phyloP scores from a whole-genome alignment of 1,140 invertebrate genomes.

The Cotesia glomerata region DNA sequence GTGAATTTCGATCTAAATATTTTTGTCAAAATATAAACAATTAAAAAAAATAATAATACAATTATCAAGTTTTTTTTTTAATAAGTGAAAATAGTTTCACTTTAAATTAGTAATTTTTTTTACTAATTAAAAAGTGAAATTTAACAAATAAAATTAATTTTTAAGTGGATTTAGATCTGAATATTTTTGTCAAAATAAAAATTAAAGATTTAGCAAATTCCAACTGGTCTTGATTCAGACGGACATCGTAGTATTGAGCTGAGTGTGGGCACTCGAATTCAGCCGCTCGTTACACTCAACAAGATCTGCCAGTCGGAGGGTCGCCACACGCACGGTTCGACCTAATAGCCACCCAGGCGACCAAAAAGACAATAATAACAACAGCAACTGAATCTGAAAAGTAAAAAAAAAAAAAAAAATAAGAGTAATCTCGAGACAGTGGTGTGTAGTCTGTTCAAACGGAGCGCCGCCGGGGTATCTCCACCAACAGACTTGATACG shows the following conservation, averaged over 20 bases:
- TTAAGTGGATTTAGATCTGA: too few relatives aligned
- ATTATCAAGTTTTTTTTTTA: too few relatives aligned
- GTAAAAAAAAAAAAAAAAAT: not conserved
- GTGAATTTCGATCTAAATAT: too few relatives aligned
- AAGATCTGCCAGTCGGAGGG: not conserved
- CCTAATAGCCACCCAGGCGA: slow-evolving; percentile 18
- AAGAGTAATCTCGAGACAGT: not conserved
- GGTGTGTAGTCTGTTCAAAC: not conserved
- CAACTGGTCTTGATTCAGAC: not conserved
- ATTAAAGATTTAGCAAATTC: not conserved
- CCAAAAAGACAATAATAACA: not conserved
- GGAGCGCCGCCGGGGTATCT: not conserved
- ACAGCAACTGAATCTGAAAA: too few relatives aligned
- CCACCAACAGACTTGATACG: too few relatives aligned
- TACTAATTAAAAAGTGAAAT: too few relatives aligned
- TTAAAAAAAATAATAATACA: too few relatives aligned
- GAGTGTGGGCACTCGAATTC: not conserved
- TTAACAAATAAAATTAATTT: too few relatives aligned
- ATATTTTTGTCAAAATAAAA: too few relatives aligned
- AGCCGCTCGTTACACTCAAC: slow-evolving; percentile 13
- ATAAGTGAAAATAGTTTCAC: too few relatives aligned
- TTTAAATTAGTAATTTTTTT: too few relatives aligned
- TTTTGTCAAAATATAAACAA: too few relatives aligned
- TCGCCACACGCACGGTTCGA: slow-evolving; percentile 24
- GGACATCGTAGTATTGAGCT: not conserved